A percentile compares a stretch with the other conserved stretches of the same genome.
phyloP scores from a whole-genome alignment of 2,888 invertebrate genomes.

The Pristionchus mayeri region DNA sequence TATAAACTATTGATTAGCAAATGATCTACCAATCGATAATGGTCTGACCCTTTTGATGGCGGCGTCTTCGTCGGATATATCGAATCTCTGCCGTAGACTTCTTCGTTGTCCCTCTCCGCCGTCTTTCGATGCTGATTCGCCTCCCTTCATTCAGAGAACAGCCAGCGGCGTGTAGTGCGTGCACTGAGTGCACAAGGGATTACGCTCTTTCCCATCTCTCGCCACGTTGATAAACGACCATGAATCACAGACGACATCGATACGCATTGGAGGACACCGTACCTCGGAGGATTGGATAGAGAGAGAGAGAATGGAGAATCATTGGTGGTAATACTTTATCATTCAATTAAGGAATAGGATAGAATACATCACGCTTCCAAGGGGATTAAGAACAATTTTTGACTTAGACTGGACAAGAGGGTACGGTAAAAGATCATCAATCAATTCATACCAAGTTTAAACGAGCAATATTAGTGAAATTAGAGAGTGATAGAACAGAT shows the following conservation, averaged over 20 bases:
- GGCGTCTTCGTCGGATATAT: conserved; percentile 41
- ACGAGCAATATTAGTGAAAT: conserved; percentile 16
- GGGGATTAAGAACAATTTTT: conserved; percentile 5
- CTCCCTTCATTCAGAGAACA: conserved; percentile 22
- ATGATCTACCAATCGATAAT: background rate
- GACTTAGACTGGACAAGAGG: conserved; percentile 41
- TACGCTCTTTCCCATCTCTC: conserved; percentile 34
- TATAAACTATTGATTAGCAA: background rate
- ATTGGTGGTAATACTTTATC: conserved; percentile 41
- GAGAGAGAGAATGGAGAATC: background rate
- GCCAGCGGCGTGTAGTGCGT: conserved; percentile 16
- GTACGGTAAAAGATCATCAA: conserved; percentile 12
- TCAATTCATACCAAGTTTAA: conserved; percentile 15
- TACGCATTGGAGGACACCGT: conserved; percentile 15
- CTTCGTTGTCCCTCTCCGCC: conserved; percentile 20
- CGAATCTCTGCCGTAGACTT: conserved; percentile 44
- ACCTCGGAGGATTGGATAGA: background rate
- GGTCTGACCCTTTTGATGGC: conserved; percentile 38
- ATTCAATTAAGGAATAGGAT: background rate
- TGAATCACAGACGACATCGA: conserved; percentile 38
- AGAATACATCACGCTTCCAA: conserved; percentile 3
- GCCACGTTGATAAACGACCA: background rate
- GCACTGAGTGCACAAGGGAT: conserved; percentile 8
- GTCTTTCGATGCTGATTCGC: conserved; percentile 17
- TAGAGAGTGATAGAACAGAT: background rate